Evolutionary conservation across 2,113 vertebrate genomes (phyloP), one percentile per base, ranked within the genome.

Genomic region (Tupaia chinensis): DNA sequence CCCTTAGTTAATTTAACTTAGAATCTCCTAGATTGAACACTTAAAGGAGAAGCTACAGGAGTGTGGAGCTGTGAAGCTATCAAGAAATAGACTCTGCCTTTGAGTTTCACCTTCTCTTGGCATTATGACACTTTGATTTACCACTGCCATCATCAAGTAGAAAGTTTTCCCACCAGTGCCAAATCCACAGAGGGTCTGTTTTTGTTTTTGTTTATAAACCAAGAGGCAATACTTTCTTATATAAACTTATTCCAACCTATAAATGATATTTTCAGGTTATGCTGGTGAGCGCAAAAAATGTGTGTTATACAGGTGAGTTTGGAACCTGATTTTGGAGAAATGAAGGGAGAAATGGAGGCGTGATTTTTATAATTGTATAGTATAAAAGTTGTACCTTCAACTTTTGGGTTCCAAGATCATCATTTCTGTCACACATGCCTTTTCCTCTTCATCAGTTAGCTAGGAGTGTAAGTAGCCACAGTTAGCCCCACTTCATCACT

Each of bases 111-210:
- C 63, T 97, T 94, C 34, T 34, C 25, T 65, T 96, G 63, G 79
- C 34, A n/a, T 93, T 91, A 29, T 73, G 54, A 85, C 34, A 82
- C 65, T 61, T 80, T 95, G 73, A 91, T 88, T 90, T 90, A 70
- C 16, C 87, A 56, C 22, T 54, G 68, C 34, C 72, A 65, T 94
- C 79, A 82, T 85, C 65, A 87, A n/a, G 25, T 92, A 58, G 61
- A 12, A 88, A 74, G 34, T 81, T 91, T 95, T 89, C 70, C 19
- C 85, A 12, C 5, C 22, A 82, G n/a, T 77, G 20, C 54, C 87
- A 87, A 92, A 93, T 87, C 25, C 29, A 92, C 63, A 91, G 56
- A 86, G 58, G 19, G 9, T 58, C 44, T 44, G 17, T 44, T 44
- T 44, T 44, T 44, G 3, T 44, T 44, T 44, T 44, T 44, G 3